Evolutionary conservation across 2,888 invertebrate species (phyloP).

Genomic region (Spodoptera exigua): DNA sequence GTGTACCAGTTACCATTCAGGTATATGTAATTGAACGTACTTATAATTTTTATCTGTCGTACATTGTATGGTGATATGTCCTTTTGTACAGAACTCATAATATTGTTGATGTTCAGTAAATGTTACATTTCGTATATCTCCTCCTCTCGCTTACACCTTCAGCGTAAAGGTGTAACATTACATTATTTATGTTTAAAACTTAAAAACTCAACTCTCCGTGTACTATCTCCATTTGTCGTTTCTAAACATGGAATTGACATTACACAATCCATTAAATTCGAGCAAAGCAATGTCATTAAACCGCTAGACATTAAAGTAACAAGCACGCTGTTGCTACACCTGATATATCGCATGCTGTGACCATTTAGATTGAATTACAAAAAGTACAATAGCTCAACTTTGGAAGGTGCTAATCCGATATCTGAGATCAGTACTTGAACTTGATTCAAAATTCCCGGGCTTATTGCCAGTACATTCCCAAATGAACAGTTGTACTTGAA

Average conservation of each 20-base stretch:
- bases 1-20: too few species aligned
- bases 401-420: conserved; percentile 70
- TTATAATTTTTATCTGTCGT: too few species aligned
- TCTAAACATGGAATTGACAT: conserved; percentile 14
- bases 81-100: too few species aligned
- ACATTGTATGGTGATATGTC: too few species aligned
- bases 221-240: conserved; percentile 5
- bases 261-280: conserved; percentile 35
- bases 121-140: too few species aligned
- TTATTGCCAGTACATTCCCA: conserved; percentile 6
- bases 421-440: conserved; percentile 18
- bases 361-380: conserved; percentile 81
- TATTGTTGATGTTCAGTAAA: too few species aligned
- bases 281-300: conserved; percentile 44
- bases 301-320: conserved; percentile 64
- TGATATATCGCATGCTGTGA: conserved; percentile 78
- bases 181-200: not conserved
- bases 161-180: too few species aligned
- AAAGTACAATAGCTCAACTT: conserved; percentile 70
- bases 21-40: too few species aligned
- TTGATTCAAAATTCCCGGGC: conserved; percentile 34
- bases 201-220: too few species aligned
- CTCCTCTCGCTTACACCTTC: too few species aligned
- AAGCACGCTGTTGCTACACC: conserved; percentile 71
- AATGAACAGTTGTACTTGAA: conserved; percentile 2